Conservation (phyloP, 2,888 invertebrate species). For the Phyllotreta cruciferae region DNA sequence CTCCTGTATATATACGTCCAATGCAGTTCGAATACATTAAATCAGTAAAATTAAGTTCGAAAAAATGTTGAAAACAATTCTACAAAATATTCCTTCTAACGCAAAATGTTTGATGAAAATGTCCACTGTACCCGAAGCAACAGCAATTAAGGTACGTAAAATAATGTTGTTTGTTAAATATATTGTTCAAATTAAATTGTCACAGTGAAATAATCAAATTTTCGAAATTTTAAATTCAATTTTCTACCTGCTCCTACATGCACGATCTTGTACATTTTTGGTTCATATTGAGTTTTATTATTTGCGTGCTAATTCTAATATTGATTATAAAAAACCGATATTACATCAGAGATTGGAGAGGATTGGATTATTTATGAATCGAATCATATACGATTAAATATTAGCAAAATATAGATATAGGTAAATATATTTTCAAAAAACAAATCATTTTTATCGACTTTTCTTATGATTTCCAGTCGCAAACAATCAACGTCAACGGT, state of each 20-base stretch:
- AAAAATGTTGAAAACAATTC: too few relatives aligned
- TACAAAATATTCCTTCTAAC: too few relatives aligned
- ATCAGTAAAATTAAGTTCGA: too few relatives aligned
- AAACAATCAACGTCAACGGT: conserved; percentile 68
- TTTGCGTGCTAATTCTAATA: not conserved
- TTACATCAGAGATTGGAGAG: conserved; percentile 8
- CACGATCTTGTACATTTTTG: conserved; percentile 3
- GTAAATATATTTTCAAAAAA: too few relatives aligned
- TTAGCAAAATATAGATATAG: too few relatives aligned
- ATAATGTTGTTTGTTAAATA: not conserved
- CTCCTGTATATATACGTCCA: too few relatives aligned
- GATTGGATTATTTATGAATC: conserved; percentile 9
- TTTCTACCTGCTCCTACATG: not conserved
- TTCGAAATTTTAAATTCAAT: not conserved
- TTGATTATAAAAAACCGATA: not conserved
- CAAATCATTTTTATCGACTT: too few relatives aligned
- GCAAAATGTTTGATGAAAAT: not conserved
- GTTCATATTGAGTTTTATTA: not conserved
- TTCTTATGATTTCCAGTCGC: conserved; percentile 63
- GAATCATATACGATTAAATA: not conserved
- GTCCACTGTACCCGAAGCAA: conserved; percentile 6
- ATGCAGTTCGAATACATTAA: too few relatives aligned
- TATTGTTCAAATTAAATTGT: not conserved
- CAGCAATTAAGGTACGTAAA: not conserved
- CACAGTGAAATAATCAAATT: conserved; percentile 1